phyloP scores from a whole-genome alignment of 2,888 invertebrate species.

The Chouioia cunea region DNA sequence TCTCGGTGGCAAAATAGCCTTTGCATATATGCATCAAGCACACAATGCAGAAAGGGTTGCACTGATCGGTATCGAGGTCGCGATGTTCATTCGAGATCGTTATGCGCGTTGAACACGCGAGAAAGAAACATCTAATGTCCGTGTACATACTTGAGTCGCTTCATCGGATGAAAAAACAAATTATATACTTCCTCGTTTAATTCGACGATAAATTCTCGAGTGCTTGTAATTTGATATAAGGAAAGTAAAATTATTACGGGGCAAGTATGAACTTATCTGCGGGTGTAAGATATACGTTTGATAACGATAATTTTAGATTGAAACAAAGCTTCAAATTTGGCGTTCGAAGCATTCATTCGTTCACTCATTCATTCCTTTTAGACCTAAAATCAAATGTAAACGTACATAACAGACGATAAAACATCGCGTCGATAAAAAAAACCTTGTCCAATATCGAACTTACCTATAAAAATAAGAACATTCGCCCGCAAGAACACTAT shows the following conservation, averaged over 20 bases:
- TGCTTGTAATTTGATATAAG: background rate
- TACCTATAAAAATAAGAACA: constrained; percentile 37
- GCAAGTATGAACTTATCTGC: no score
- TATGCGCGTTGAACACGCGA: constrained; percentile 4
- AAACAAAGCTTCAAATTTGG: no score
- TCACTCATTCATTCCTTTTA: no score
- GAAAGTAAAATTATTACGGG: constrained; percentile 12
- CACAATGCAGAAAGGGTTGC: background rate
- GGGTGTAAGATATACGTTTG: no score
- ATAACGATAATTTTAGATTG: no score
- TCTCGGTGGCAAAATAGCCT: no score
- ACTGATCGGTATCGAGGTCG: constrained; percentile 32
- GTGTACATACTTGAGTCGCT: constrained; percentile 3
- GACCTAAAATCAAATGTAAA: no score
- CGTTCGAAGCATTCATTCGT: no score
- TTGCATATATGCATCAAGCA: background rate
- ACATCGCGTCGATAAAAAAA: no score
- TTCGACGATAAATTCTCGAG: background rate
- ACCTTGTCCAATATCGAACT: constrained; percentile 2
- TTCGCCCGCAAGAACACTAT: constrained; percentile 17
- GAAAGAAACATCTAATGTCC: no score
- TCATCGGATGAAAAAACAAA: background rate
- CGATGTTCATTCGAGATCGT: constrained; percentile 14
- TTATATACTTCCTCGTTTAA: background rate
- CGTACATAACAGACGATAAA: no score